Evolutionary conservation across 2,797 vertebrate species (phyloP).

Genomic region (Sylvilagus floridanus): DNA sequence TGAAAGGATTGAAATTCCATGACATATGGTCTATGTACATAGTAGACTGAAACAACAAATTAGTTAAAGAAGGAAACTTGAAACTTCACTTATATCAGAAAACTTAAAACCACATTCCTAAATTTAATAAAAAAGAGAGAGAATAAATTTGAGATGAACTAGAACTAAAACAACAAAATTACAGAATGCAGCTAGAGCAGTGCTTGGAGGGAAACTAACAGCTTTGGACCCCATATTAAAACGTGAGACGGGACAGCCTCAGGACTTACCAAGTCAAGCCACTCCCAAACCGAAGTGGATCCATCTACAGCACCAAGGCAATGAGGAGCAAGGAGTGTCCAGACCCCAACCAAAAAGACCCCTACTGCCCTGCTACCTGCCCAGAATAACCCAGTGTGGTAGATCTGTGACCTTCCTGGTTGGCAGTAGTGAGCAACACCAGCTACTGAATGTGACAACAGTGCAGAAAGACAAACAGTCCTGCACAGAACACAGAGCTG

Average conservation of each 20-base stretch:
- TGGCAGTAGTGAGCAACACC: too few relatives aligned
- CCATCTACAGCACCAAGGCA: too few relatives aligned
- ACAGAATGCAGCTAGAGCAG: neutral
- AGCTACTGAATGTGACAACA: too few relatives aligned
- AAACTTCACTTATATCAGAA: neutral
- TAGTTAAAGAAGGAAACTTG: neutral
- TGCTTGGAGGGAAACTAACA: neutral
- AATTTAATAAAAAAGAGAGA: neutral
- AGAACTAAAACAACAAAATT: neutral
- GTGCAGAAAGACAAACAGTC: too few relatives aligned
- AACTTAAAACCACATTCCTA: neutral
- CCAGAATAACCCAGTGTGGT: too few relatives aligned
- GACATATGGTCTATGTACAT: neutral
- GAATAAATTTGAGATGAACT: neutral
- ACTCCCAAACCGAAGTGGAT: too few relatives aligned
- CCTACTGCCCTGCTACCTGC: too few relatives aligned
- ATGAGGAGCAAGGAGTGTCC: too few relatives aligned
- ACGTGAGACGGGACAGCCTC: neutral
- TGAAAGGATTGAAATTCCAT: neutral
- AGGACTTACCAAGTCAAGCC: too few relatives aligned
- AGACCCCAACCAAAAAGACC: too few relatives aligned
- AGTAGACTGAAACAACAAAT: neutral
- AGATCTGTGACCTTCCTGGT: too few relatives aligned
- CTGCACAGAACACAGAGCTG: too few relatives aligned
- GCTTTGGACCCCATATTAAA: neutral